These are phyloP conservation scores for Drosophila bocqueti DNA, from an alignment of 1,140 invertebrate species.

Conservation along the genomic window DNA sequence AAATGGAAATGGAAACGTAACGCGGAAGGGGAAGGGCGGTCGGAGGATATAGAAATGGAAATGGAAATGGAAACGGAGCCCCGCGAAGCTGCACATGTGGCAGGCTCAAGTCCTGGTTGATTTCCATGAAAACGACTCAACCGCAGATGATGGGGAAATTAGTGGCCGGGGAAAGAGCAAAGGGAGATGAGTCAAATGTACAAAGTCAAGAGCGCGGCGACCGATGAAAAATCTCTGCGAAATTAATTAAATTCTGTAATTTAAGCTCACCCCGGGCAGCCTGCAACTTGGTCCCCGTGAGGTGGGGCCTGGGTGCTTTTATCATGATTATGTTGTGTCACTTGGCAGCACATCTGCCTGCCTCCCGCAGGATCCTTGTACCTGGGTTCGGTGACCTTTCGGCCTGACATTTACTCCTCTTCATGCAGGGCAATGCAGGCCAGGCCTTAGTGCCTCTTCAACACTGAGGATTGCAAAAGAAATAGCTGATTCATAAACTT, in stretches of 20 bases:
- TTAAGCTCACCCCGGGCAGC: conserved; percentile 43
- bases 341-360: conserved; percentile 21
- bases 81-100: conserved; percentile 35
- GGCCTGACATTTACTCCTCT: conserved; percentile 66
- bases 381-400: conserved; percentile 66
- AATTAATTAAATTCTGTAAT: conserved; percentile 78
- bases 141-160: conserved; percentile 66
- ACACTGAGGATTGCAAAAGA: neutral
- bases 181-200: conserved; percentile 38
- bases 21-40: conserved; percentile 1
- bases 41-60: conserved; percentile 22
- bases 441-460: conserved; percentile 18
- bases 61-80: conserved; percentile 27
- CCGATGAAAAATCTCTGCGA: conserved; percentile 64
- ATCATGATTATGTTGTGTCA: conserved; percentile 65
- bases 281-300: neutral
- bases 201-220: conserved; percentile 64
- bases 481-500: too few relatives aligned
- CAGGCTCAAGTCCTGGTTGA: conserved; percentile 41
- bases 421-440: conserved; percentile 49
- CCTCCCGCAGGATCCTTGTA: conserved; percentile 15
- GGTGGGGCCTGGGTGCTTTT: conserved; percentile 13
- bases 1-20: conserved; percentile 16
- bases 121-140: conserved; percentile 44
- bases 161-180: conserved; percentile 48